These are phyloP conservation scores for Neodontobutis hainanensis DNA, from an alignment of 2,113 vertebrate species.

Conservation along the genomic window DNA sequence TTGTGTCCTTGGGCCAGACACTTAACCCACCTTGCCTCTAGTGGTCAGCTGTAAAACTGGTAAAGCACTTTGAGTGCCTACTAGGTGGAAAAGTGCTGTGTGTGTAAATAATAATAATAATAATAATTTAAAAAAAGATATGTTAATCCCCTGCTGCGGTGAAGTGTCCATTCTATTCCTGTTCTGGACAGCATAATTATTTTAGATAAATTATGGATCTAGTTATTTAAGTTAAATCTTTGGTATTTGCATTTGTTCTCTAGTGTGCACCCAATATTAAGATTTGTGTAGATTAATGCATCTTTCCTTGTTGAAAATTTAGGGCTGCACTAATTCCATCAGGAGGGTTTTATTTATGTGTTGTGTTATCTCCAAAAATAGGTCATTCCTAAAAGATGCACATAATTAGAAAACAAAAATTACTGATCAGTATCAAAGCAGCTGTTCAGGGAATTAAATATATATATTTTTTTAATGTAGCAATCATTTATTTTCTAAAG, in stretches of 20 bases:
- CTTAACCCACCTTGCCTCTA: too few species aligned
- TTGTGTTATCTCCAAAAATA: neutral
- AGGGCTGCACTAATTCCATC: constrained; percentile 1
- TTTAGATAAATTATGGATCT: neutral
- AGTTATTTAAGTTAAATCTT: neutral
- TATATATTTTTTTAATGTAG: neutral
- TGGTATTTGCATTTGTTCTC: too few species aligned
- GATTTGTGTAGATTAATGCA: too few species aligned
- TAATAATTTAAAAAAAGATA: too few species aligned
- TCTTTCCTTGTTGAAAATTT: neutral
- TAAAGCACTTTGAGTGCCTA: too few species aligned
- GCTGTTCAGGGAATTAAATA: neutral
- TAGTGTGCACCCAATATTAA: too few species aligned
- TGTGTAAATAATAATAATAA: too few species aligned
- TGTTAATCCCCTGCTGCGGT: neutral
- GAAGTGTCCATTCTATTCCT: neutral
- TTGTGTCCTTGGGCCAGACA: too few species aligned
- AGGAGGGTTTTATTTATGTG: neutral
- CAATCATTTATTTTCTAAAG: constrained; percentile 69
- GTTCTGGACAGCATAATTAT: neutral
- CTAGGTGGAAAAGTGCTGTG: too few species aligned
- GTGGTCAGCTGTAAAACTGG: too few species aligned
- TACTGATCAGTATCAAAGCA: neutral
- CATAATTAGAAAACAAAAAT: neutral
- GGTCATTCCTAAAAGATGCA: neutral